Evolutionary conservation across 2,113 vertebrate species (phyloP), one percentile per base, ranked within the genome.

Genomic region (Synchiropus splendidus): DNA sequence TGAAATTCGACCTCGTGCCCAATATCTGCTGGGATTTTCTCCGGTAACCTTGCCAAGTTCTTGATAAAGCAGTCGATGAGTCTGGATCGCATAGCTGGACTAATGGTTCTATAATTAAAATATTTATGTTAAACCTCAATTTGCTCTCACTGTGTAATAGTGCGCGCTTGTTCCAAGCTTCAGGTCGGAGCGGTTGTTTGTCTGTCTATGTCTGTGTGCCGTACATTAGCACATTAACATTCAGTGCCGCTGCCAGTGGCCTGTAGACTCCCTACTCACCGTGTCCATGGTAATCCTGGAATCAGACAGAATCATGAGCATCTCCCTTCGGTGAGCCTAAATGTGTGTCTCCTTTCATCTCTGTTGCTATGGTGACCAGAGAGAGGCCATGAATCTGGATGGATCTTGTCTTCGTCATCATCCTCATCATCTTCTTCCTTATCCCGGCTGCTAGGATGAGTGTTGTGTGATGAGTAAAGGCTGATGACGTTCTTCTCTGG

Each of bases 341-440:
- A 58, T 16, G 35, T 48, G 48, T 53, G 31, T 50, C 51, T 48
- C 41, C 64, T 71, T 75, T 75, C 48, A 71, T 60, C 61, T 43
- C 43, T 43, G 77, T 79, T 73, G 42, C 69, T 64, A 38, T 58
- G 69, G 74, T 1, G 10, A 73, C 51, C 21, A 8, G 21, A 27
- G 21, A 27, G 21, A 27, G 21, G 21, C 21, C 21, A 27, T 27
- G 21, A 27, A 27, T 27, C 18, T 44, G 39, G 45, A 48, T 11
- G 32, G 32, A 34, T 11, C 32, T 34, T n/a, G n/a, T n/a, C n/a
- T n/a, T n/a, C n/a, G n/a, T n/a, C 31, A 14, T 14, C 31, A 12
- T 11, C 33, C 12, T 18, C 13, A 2, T 17, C 12, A 18, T 9
- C 15, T 39, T 12, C 10, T 37, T 6, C 16, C 6, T 37, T 10